Base-by-base conservation (phyloP, 1,140 invertebrate genomes). In the Brachionus koreanus region DNA sequence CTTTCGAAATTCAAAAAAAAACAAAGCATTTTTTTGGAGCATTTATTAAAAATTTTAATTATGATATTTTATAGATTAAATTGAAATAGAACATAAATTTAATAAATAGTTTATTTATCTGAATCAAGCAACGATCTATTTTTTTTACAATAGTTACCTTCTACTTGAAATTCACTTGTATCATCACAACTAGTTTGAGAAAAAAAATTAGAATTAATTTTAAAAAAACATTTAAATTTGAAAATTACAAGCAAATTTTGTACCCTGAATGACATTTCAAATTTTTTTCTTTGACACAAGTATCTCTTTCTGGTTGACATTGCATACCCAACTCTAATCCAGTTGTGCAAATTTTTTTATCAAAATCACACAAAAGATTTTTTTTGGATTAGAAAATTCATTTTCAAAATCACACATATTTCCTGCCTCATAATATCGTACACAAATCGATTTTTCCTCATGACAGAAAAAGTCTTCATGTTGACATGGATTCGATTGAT, bases 211-310 rank as follows among this genome's bases (percentile, higher is more conserved):
- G 6, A 63, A 63, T 33, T 63, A 63, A 63, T 25, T 63, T 25
- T 29, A 63, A 63, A 63, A 63, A 4, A 49, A 49, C 4, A 49
- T 49, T 63, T 25, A 63, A 63, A 63, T 29, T 25, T 12, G 19
- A 63, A 63, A 25, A 63, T 63, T 63, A 63, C 57, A 63, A 63
- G 57, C 57, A 63, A 10, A 63, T 63, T 63, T 63, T 63, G 25
- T 25, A 63, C 4, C 23, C 57, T 33, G 57, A 63, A 33, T 63
- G 57, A 29, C 57, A 63, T 63, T 63, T 63, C 12, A 63, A 63
- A 29, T 29, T 23, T 63, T 63, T 63, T 63, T 19, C 25, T 23
- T 63, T 63, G 57, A 63, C 25, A 63, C 57, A 63, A 7, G 9
- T 9, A 33, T 63, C 57, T 25, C 4, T 63, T 23, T 63, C 57